Evolutionary conservation across 2,113 vertebrate species (phyloP).

Genomic region (Pipra filicauda): DNA sequence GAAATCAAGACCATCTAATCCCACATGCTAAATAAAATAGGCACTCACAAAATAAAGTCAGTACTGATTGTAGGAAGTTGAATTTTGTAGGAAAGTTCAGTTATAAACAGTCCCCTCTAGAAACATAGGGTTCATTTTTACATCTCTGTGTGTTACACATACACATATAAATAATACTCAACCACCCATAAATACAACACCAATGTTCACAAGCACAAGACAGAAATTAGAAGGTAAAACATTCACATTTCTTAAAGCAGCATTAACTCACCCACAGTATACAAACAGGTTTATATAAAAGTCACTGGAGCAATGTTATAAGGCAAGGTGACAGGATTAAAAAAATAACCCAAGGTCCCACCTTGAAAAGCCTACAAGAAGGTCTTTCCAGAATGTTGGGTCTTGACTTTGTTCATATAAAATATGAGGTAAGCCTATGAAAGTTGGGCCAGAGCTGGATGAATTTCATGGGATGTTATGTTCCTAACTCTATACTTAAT

Average conservation of each 20-base stretch:
- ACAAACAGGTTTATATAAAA: neutral
- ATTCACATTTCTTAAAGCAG: neutral
- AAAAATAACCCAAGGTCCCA: accelerated
- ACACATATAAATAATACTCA: neutral
- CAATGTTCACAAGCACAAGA: neutral
- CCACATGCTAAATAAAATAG: neutral
- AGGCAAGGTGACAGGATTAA: conserved; percentile 55
- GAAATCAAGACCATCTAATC: neutral
- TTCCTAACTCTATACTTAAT: neutral
- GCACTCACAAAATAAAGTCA: neutral
- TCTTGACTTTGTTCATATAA: neutral
- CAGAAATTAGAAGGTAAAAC: neutral
- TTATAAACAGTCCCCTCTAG: neutral
- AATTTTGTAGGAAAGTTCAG: neutral
- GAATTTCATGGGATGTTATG: neutral
- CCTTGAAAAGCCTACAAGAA: neutral
- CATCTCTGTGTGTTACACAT: neutral
- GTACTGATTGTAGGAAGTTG: neutral
- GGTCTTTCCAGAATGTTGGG: neutral
- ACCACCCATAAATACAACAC: neutral
- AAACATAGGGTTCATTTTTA: neutral
- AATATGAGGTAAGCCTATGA: neutral
- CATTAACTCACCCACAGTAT: neutral
- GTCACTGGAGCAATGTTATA: conserved; percentile 15
- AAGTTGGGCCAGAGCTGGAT: neutral